Base-by-base conservation (phyloP, 2,797 vertebrate genomes). In the Scomberomorus guttatus region DNA sequence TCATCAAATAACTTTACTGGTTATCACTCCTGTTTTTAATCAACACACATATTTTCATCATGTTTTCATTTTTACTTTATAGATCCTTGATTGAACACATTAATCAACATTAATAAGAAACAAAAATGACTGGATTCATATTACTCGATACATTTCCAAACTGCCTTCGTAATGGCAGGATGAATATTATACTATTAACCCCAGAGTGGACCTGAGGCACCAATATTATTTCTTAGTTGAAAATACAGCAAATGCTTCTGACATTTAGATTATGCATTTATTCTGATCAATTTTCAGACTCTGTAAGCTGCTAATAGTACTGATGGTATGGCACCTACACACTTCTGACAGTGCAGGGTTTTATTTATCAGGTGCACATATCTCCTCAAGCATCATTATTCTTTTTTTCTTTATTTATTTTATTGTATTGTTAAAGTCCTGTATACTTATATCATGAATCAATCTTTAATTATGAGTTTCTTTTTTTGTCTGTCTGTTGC, bases 381-480 rank as follows among this genome's bases (percentile, higher is more conserved):
- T 25, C 51, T 48, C 46, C 54, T 70, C 3, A n/a, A 80, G 50
- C 64, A 65, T 1, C 10, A 12, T 42, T 48, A 32, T 11, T 67
- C 18, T 48, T 50, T 17, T 6, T 79, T 54, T 50, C 7, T 20
- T 72, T 42, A 17, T 22, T 37, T 39, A 57, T 51, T 51, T 48
- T 22, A 48, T 29, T 76, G 46, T 25, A 39, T 48, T 50, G 5
- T 32, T 27, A 61, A 57, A 56, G 48, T 24, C 34, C 5, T 24
- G 15, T 46, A 54, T 27, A 8, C 24, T 8, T 39, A 50, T 70
- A 83, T 86, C 72, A 61, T 51, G 13, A 80, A 89, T 83, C 61
- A 58, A 80, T 88, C 63, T 80, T 86, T 78, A 85, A 89, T 89
- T 81, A 83, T 46, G 22, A 70, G 34, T 2, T 34, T 37, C 54